phyloP scores from a whole-genome alignment of 1,140 invertebrate species.

The Apis florea region DNA sequence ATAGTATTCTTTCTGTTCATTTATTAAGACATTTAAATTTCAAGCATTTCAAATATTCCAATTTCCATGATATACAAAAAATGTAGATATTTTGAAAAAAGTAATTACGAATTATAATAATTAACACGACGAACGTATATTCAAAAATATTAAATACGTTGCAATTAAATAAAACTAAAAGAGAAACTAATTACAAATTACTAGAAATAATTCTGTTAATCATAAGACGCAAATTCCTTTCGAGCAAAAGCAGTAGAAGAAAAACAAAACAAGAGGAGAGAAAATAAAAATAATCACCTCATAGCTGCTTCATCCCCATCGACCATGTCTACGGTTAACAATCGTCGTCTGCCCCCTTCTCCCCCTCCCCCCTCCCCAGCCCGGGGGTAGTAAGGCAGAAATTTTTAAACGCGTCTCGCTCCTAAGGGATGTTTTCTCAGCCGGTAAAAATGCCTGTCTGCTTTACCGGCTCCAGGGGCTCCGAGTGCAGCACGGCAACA shows the following conservation, averaged over 20 bases:
- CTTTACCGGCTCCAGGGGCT: constrained; percentile 11
- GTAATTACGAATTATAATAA: too few species aligned
- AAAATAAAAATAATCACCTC: background rate
- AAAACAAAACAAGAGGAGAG: background rate
- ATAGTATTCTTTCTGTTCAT: too few species aligned
- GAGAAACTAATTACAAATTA: too few species aligned
- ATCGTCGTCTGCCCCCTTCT: background rate
- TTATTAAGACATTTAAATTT: too few species aligned
- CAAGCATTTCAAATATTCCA: background rate
- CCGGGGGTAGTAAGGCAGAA: constrained; percentile 9
- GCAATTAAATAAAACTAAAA: too few species aligned
- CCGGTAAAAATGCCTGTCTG: constrained; percentile 38
- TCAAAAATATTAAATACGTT: too few species aligned
- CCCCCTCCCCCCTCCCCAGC: background rate
- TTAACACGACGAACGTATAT: too few species aligned
- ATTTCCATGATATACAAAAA: background rate
- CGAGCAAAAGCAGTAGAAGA: too few species aligned
- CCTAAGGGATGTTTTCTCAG: constrained; percentile 12
- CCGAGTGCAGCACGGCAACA: background rate
- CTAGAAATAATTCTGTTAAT: too few species aligned
- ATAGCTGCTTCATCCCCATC: background rate
- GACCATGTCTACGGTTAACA: constrained; percentile 28
- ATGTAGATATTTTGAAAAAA: too few species aligned
- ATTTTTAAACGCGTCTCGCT: constrained; percentile 15
- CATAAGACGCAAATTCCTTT: too few species aligned